These are phyloP conservation scores for Redunca redunca DNA, from an alignment of 2,113 vertebrate species.

Conservation along the genomic window DNA sequence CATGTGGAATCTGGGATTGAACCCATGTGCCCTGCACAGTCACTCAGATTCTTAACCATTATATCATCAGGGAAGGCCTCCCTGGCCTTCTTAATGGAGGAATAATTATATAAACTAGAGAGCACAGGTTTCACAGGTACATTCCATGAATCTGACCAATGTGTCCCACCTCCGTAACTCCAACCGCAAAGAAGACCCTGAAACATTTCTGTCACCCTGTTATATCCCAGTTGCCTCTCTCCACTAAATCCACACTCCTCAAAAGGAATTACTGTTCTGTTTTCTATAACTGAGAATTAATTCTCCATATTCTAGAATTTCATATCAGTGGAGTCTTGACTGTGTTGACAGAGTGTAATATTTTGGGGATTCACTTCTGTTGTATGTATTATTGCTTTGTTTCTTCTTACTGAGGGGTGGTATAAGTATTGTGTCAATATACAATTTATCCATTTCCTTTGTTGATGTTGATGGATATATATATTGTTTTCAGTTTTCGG, in stretches of 20 bases:
- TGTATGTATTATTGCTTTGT: not conserved
- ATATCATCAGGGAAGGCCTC: not conserved
- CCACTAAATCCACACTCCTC: not conserved
- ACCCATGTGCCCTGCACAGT: not conserved
- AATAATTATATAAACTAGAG: not conserved
- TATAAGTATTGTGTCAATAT: not conserved
- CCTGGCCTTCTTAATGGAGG: not conserved
- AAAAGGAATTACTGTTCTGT: not conserved
- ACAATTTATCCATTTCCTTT: not conserved
- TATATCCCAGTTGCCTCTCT: not conserved
- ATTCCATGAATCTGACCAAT: not conserved
- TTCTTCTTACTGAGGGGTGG: not conserved
- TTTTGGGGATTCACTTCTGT: not conserved
- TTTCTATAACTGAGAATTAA: not conserved
- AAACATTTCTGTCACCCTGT: not conserved
- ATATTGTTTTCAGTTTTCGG: not conserved
- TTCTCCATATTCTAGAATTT: not conserved
- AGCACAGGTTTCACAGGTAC: not conserved
- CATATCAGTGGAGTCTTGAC: not conserved
- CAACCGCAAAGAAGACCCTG: not conserved
- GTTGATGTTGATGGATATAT: not conserved
- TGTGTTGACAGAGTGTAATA: not conserved
- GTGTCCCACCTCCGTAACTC: not conserved
- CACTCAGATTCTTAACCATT: not conserved
- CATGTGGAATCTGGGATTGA: not conserved